Percentiles rank a stretch among this genome's conserved stretches.
Evolutionary conservation across 2,888 invertebrate genomes (phyloP).

Genomic region (Falcaria lacertinaria): DNA sequence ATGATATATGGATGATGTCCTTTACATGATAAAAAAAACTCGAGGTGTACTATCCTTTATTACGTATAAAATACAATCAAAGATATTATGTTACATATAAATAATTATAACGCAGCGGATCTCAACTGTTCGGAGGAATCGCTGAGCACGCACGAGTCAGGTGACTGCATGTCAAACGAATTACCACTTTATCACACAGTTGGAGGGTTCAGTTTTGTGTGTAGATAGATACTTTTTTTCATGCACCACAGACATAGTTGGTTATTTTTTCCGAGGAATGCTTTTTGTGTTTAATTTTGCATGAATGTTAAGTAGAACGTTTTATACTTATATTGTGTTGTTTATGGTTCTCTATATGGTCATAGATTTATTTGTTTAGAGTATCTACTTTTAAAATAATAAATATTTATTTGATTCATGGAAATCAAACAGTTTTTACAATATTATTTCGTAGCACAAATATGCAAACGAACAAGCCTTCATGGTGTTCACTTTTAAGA

Average conservation of each 20-base stretch:
- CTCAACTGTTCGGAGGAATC: conserved; percentile 90
- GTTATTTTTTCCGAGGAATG: conserved; percentile 12
- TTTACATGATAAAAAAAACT: too few relatives aligned
- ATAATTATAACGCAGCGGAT: conserved; percentile 80
- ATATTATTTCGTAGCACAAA: too few relatives aligned
- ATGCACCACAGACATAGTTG: conserved; percentile 3
- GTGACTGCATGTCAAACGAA: conserved; percentile 77
- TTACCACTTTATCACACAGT: conserved; percentile 21
- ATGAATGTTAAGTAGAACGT: conserved; percentile 6
- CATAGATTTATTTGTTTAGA: too few relatives aligned
- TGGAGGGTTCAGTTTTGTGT: conserved; percentile 40
- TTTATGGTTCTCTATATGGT: too few relatives aligned
- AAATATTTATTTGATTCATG: too few relatives aligned
- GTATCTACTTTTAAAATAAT: too few relatives aligned
- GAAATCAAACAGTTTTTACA: too few relatives aligned
- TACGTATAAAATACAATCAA: too few relatives aligned
- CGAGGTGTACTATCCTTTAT: too few relatives aligned
- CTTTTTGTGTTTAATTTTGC: conserved; percentile 8
- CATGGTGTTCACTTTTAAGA: too few relatives aligned
- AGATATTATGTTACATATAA: conserved; percentile 17
- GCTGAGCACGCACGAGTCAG: conserved; percentile 89
- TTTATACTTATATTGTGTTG: background rate
- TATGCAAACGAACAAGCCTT: too few relatives aligned
- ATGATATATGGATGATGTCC: too few relatives aligned
- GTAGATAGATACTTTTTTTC: conserved; percentile 30